Percentiles rank a stretch among this genome's conserved stretches.
Evolutionary conservation across 2,797 vertebrate genomes (phyloP).

Genomic region (Tapera naevia): DNA sequence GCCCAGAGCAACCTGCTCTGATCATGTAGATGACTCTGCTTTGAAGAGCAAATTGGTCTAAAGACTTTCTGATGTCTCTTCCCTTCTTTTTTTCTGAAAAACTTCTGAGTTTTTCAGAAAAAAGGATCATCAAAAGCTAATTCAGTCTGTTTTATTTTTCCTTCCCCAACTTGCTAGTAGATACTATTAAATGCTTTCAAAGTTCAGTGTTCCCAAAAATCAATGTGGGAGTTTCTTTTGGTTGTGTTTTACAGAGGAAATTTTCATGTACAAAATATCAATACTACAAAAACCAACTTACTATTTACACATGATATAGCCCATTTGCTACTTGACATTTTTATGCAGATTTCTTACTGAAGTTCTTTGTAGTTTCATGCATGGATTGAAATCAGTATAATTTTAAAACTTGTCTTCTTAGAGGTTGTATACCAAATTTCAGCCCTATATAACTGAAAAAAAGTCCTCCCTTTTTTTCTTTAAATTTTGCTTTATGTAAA

Average conservation of each 20-base stretch:
- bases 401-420: background rate
- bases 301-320: background rate
- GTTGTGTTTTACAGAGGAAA: background rate
- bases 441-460: background rate
- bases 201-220: background rate
- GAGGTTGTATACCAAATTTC: background rate
- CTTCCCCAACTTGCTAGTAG: background rate
- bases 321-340: background rate
- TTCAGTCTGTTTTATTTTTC: background rate
- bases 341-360: background rate
- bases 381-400: background rate
- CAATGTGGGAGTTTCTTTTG: background rate
- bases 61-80: background rate
- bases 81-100: too few relatives aligned
- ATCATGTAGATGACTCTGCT: background rate
- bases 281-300: background rate
- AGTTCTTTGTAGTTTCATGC: background rate
- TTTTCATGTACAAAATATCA: background rate
- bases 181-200: background rate
- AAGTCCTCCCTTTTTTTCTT: background rate
- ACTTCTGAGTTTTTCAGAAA: background rate
- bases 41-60: background rate
- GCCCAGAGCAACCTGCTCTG: background rate
- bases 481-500: background rate
- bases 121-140: background rate